Conservation (phyloP, 2,888 invertebrate genomes). For the Sminthurinus aureus region DNA sequence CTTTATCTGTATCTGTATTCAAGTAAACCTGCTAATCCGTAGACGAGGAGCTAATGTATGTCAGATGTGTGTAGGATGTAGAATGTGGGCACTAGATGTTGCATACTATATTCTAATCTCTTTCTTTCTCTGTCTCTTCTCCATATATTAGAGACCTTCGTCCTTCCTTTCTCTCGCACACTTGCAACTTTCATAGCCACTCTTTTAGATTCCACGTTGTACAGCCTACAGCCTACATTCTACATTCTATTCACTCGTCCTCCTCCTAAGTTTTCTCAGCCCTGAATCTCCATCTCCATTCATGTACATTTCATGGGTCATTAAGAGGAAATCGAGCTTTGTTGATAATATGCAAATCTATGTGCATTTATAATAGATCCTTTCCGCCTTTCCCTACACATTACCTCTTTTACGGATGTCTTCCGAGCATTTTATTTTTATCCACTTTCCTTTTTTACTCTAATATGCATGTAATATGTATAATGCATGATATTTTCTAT, state of each 20-base stretch:
- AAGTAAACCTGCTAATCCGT: not conserved
- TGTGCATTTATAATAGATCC: constrained; percentile 36
- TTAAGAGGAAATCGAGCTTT: constrained; percentile 42
- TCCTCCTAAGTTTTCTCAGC: too few relatives aligned
- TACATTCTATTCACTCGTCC: too few relatives aligned
- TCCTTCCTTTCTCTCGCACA: too few relatives aligned
- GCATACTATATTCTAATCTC: not conserved
- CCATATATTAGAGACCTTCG: too few relatives aligned
- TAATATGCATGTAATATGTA: too few relatives aligned
- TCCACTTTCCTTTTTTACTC: not conserved
- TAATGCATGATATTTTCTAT: too few relatives aligned
- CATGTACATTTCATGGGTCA: constrained; percentile 34
- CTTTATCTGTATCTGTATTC: not conserved
- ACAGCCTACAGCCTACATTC: too few relatives aligned
- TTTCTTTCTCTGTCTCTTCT: not conserved
- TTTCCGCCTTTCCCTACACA: not conserved
- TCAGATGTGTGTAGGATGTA: constrained; percentile 1
- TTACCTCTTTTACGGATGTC: not conserved
- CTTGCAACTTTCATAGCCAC: too few relatives aligned
- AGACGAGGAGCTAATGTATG: constrained; percentile 20
- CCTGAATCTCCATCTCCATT: too few relatives aligned
- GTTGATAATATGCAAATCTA: constrained; percentile 41
- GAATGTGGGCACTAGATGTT: not conserved
- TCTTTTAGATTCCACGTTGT: too few relatives aligned
- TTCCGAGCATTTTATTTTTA: not conserved